Evolutionary conservation across 1,140 invertebrate species (phyloP).

Genomic region (Camponotus floridanus): DNA sequence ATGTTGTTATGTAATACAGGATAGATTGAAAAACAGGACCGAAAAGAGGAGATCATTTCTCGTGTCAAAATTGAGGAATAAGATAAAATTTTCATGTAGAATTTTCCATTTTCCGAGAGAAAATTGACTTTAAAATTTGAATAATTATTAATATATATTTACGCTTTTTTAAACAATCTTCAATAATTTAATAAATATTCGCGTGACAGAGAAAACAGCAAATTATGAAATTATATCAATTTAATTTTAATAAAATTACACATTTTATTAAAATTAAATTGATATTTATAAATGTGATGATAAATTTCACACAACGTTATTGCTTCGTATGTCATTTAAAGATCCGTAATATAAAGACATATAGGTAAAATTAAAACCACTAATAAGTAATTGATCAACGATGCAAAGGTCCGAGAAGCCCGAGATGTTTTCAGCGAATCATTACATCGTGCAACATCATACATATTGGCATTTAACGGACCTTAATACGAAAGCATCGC

Average conservation of each 20-base stretch:
- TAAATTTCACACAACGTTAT: neutral
- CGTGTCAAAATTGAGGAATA: too few species aligned
- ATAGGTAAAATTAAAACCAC: neutral
- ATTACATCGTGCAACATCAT: neutral
- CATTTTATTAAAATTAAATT: neutral
- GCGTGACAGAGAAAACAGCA: neutral
- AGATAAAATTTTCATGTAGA: too few species aligned
- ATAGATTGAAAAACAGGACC: too few species aligned
- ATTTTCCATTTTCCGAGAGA: neutral
- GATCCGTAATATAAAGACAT: neutral
- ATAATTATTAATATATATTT: too few species aligned
- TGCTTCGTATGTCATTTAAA: neutral
- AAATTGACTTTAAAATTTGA: too few species aligned
- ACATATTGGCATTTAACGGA: neutral
- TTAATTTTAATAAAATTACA: neutral
- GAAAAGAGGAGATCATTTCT: too few species aligned
- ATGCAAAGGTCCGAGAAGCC: neutral
- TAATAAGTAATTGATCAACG: neutral
- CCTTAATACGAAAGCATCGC: neutral
- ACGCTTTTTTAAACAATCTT: too few species aligned
- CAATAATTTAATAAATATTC: constrained; percentile 2
- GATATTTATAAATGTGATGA: neutral
- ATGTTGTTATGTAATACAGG: neutral
- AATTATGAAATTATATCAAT: constrained; percentile 4
- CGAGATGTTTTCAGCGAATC: constrained; percentile 17